Evolutionary conservation across 1,140 invertebrate species (phyloP).

Genomic region (Pseudomyrmex gracilis): DNA sequence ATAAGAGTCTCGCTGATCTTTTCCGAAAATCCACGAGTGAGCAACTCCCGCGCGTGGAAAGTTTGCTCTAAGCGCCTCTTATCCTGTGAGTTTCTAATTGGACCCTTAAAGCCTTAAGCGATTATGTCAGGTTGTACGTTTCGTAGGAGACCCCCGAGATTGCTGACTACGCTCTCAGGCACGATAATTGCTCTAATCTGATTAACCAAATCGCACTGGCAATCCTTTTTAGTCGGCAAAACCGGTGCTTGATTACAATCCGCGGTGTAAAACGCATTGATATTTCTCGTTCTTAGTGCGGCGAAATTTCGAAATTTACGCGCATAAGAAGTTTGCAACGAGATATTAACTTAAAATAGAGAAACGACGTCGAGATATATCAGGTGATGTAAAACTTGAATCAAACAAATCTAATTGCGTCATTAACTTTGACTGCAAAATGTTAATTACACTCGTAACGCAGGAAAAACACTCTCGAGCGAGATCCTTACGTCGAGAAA

Average conservation of each 20-base stretch:
- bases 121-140: conserved; percentile 60
- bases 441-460: neutral
- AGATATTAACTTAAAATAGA: neutral
- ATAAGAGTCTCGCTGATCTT: conserved; percentile 36
- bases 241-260: conserved; percentile 36
- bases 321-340: neutral
- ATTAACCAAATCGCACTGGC: conserved; percentile 60
- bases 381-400: neutral
- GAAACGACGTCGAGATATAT: conserved; percentile 1
- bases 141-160: conserved; percentile 21
- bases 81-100: conserved; percentile 73
- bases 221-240: neutral
- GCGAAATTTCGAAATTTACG: neutral
- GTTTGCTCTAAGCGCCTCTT: conserved; percentile 64
- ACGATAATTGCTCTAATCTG: conserved; percentile 69
- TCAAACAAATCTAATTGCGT: conserved; percentile 23
- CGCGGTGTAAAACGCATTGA: neutral
- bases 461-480: neutral
- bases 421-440: neutral
- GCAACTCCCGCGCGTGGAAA: conserved; percentile 44
- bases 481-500: neutral
- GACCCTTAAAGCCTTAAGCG: conserved; percentile 20
- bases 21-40: conserved; percentile 42
- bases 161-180: conserved; percentile 1
- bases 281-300: neutral